Percentiles rank a stretch among this genome's conserved stretches.
These are phyloP conservation scores for Lepidurus packardi DNA, from an alignment of 1,140 invertebrate species.

Conservation along the genomic window DNA sequence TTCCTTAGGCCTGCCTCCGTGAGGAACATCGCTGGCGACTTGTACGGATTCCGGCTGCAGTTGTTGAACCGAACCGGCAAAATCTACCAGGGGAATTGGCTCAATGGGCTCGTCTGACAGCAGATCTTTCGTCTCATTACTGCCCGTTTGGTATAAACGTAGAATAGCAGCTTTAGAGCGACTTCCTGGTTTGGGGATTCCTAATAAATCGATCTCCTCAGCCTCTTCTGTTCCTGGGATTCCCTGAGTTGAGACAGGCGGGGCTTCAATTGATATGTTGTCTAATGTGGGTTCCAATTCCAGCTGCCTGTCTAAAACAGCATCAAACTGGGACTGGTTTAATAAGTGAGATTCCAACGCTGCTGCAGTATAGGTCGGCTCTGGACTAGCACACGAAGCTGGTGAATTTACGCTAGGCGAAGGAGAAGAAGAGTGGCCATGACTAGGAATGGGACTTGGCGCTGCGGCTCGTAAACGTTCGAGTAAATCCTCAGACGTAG, in stretches of 20 bases:
- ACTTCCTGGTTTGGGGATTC: conserved; percentile 35
- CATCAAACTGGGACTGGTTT: conserved; percentile 35
- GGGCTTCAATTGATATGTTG: conserved; percentile 31
- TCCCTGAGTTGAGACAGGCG: background rate
- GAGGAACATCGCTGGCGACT: background rate
- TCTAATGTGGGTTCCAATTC: conserved; percentile 37
- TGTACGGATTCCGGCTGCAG: background rate
- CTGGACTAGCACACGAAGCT: conserved; percentile 32
- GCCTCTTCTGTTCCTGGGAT: conserved; percentile 24
- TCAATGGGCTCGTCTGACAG: conserved; percentile 36
- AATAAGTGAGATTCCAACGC: conserved; percentile 26
- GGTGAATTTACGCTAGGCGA: conserved; percentile 33
- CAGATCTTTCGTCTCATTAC: conserved; percentile 36
- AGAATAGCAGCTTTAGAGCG: conserved; percentile 40
- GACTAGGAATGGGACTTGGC: conserved; percentile 41
- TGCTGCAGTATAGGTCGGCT: conserved; percentile 10
- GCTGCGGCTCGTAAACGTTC: conserved; percentile 69
- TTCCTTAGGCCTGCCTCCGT: background rate
- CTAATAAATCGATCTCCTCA: conserved; percentile 40
- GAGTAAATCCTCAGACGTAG: conserved; percentile 72
- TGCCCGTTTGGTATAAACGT: conserved; percentile 39
- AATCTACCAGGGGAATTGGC: conserved; percentile 25
- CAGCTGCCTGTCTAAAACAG: conserved; percentile 42
- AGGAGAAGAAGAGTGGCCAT: conserved; percentile 34
- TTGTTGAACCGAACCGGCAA: background rate